Percentiles rank a stretch among this genome's conserved stretches.
phyloP scores from a whole-genome alignment of 2,888 invertebrate genomes.

The Serripes groenlandicus region DNA sequence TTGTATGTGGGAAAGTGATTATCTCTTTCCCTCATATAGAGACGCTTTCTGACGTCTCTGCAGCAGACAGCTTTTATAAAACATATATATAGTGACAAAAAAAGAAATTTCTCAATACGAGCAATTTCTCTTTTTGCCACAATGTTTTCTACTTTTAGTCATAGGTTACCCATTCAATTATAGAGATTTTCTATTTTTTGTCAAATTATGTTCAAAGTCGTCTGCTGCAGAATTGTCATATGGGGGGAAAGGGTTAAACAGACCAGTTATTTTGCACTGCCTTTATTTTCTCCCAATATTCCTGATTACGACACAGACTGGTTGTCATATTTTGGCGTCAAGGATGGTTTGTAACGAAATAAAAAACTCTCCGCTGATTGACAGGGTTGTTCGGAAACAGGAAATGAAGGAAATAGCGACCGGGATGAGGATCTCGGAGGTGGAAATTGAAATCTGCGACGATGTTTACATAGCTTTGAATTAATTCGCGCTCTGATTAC shows the following conservation, averaged over 20 bases:
- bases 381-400: constrained; percentile 11
- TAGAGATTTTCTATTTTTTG: no score
- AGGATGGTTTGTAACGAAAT: background rate
- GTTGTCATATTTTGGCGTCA: constrained; percentile 25
- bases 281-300: no score
- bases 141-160: background rate
- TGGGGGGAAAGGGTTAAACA: background rate
- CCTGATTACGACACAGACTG: no score
- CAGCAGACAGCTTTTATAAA: background rate
- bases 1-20: no score
- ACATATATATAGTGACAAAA: background rate
- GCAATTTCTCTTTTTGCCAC: background rate
- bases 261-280: no score
- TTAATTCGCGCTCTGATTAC: constrained; percentile 10
- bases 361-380: constrained; percentile 9
- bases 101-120: background rate
- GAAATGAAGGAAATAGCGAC: constrained; percentile 27
- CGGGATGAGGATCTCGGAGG: background rate
- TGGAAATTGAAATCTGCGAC: constrained; percentile 12
- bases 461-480: constrained; percentile 5
- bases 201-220: no score
- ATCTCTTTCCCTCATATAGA: no score
- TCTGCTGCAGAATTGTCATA: background rate
- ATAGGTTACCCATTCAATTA: no score
- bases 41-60: no score